Evolutionary conservation across 2,888 invertebrate genomes (phyloP).

Genomic region (Cartodere bifasciata): DNA sequence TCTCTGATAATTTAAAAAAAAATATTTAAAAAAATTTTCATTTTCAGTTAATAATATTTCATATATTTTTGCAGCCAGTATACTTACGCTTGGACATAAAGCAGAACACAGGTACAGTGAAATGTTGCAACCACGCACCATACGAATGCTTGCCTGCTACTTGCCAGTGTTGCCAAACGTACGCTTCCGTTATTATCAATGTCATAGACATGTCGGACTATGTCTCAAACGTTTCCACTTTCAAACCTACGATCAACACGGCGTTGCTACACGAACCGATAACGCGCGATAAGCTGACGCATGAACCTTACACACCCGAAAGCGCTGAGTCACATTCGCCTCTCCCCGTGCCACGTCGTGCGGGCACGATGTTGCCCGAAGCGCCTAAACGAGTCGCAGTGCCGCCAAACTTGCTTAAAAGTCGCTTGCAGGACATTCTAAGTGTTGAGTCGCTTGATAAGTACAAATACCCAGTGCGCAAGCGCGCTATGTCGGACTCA

Average conservation of each 20-base stretch:
- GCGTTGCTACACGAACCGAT: slow-evolving; percentile 41
- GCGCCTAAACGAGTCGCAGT: slow-evolving; percentile 33
- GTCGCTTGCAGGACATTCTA: slow-evolving; percentile 42
- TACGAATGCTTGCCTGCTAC: slow-evolving; percentile 37
- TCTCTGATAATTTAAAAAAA: no score
- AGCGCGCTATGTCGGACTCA: slow-evolving; percentile 24
- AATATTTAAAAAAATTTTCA: no score
- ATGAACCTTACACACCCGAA: slow-evolving; percentile 74
- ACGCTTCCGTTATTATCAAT: slow-evolving; percentile 33
- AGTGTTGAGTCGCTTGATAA: slow-evolving; percentile 19
- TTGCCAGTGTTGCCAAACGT: slow-evolving; percentile 36
- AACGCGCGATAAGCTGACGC: slow-evolving; percentile 33
- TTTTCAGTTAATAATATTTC: no score
- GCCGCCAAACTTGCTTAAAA: slow-evolving; percentile 51
- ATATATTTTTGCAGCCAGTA: slow-evolving; percentile 54
- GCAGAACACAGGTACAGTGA: slow-evolving; percentile 64
- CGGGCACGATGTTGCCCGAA: slow-evolving; percentile 28
- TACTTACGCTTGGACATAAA: slow-evolving; percentile 59
- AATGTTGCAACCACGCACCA: slow-evolving; percentile 41
- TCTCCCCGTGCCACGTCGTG: slow-evolving; percentile 37
- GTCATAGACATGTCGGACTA: slow-evolving; percentile 32
- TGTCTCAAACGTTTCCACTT: slow-evolving; percentile 22
- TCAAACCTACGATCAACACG: slow-evolving; percentile 28
- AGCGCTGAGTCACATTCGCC: slow-evolving; percentile 68
- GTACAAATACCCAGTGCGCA: slow-evolving; percentile 21